Conservation (phyloP, 2,888 invertebrate species). For the Plebejus melissa region DNA sequence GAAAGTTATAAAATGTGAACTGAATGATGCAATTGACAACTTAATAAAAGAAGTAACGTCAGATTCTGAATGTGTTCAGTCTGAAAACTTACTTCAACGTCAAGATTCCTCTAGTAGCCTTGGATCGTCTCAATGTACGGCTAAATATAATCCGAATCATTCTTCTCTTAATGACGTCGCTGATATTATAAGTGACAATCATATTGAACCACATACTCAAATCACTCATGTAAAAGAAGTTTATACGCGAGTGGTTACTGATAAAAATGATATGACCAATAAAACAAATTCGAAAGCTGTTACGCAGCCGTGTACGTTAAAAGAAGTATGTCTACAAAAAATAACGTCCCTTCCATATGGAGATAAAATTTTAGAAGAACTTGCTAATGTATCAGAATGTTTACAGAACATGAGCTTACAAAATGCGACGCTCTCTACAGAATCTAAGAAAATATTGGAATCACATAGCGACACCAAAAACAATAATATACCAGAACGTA, state of each 20-base stretch:
- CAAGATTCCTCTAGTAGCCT: conserved; percentile 81
- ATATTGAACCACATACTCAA: conserved; percentile 42
- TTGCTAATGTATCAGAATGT: conserved; percentile 81
- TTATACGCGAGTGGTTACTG: conserved; percentile 55
- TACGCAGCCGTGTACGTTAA: conserved; percentile 72
- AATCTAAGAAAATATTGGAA: conserved; percentile 3
- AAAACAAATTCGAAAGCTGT: conserved; percentile 19
- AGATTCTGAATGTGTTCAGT: conserved; percentile 53
- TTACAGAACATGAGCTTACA: conserved; percentile 59
- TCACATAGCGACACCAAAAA: neutral
- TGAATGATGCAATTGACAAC: conserved; percentile 70
- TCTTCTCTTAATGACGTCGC: conserved; percentile 81
- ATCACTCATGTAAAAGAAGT: conserved; percentile 67
- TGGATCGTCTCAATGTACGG: conserved; percentile 84
- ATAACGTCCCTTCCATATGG: conserved; percentile 85
- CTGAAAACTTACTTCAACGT: conserved; percentile 59
- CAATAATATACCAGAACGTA: conserved; percentile 40
- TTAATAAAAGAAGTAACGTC: conserved; percentile 66
- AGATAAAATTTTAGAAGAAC: conserved; percentile 82
- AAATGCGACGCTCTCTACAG: neutral
- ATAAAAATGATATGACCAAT: neutral
- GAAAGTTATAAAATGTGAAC: conserved; percentile 67
- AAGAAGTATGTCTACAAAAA: conserved; percentile 82
- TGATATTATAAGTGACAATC: conserved; percentile 70
- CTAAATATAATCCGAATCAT: conserved; percentile 81